A percentile compares a stretch with the other conserved stretches of the same genome.
These are phyloP conservation scores for Entelurus aequoreus DNA, from an alignment of 2,113 vertebrate species.

Conservation along the genomic window DNA sequence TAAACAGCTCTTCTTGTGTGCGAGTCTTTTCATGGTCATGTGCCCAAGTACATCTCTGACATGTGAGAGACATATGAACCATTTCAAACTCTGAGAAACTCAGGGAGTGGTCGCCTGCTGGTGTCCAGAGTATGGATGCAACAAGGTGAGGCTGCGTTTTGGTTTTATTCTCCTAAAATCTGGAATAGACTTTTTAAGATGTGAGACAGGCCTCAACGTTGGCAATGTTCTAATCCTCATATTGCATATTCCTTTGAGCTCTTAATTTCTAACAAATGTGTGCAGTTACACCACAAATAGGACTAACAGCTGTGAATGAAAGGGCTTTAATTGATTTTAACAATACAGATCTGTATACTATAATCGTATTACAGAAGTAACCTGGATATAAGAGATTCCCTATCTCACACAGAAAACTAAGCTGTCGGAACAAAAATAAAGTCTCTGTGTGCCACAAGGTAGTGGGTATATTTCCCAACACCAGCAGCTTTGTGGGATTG, in stretches of 20 bases:
- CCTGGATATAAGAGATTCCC: conserved; percentile 30
- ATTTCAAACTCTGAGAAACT: too few relatives aligned
- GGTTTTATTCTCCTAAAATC: too few relatives aligned
- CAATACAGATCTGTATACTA: conserved; percentile 16
- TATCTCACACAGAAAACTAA: conserved; percentile 17
- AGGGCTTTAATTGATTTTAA: neutral
- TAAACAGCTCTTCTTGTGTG: too few relatives aligned
- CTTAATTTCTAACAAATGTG: neutral
- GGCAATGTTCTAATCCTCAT: too few relatives aligned
- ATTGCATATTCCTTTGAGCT: neutral
- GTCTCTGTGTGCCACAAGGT: conserved; percentile 22
- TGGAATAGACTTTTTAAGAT: too few relatives aligned
- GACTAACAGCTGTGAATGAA: conserved; percentile 24
- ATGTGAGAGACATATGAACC: too few relatives aligned
- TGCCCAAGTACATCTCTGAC: too few relatives aligned
- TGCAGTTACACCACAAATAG: conserved; percentile 1
- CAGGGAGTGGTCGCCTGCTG: too few relatives aligned
- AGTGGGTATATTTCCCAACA: conserved; percentile 47
- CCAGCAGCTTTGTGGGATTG: conserved; percentile 43
- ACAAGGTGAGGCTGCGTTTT: too few relatives aligned
- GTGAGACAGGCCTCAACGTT: too few relatives aligned
- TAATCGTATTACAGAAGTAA: conserved; percentile 30
- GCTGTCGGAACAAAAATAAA: conserved; percentile 24
- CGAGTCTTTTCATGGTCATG: too few relatives aligned
- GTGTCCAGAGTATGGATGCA: too few relatives aligned